Percentiles rank a stretch among this genome's conserved stretches.
Conservation (phyloP, 2,888 invertebrate genomes). For the Bombylius major region DNA sequence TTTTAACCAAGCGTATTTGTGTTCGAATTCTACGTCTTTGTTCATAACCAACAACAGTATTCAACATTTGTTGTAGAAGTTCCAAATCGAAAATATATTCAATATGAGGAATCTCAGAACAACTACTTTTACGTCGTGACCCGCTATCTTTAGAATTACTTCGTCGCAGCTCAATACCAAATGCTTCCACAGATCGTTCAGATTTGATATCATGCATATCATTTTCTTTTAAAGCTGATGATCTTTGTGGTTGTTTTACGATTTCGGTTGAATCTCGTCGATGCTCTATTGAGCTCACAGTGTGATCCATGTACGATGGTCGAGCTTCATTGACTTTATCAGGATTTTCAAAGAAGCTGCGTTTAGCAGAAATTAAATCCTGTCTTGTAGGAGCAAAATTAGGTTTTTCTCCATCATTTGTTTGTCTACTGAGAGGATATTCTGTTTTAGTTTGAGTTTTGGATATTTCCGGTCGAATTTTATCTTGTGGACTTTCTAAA, state of each 20-base stretch:
- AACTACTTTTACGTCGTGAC: conserved; percentile 38
- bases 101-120: conserved; percentile 42
- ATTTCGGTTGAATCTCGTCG: conserved; percentile 32
- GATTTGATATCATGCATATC: background rate
- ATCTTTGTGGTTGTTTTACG: conserved; percentile 20
- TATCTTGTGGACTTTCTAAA: too few species aligned
- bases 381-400: background rate
- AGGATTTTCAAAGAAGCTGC: conserved; percentile 29
- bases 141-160: conserved; percentile 42
- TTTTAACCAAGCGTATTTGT: conserved; percentile 61
- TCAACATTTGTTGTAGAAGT: conserved; percentile 59
- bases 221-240: background rate
- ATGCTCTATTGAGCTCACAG: conserved; percentile 34
- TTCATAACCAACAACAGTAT: conserved; percentile 64
- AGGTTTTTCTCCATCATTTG: conserved; percentile 11
- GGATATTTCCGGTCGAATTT: background rate
- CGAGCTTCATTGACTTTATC: conserved; percentile 16
- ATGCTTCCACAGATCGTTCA: conserved; percentile 45
- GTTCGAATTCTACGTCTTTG: conserved; percentile 61
- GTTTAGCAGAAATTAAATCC: conserved; percentile 27
- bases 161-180: conserved; percentile 52
- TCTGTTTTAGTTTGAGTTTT: conserved; percentile 5
- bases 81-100: conserved; percentile 61
- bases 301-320: conserved; percentile 37
- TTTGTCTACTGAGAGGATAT: conserved; percentile 11